Percentiles rank a stretch among this genome's conserved stretches.
Conservation (phyloP, 2,113 vertebrate species). For the Cyprinodon brontotheroides region DNA sequence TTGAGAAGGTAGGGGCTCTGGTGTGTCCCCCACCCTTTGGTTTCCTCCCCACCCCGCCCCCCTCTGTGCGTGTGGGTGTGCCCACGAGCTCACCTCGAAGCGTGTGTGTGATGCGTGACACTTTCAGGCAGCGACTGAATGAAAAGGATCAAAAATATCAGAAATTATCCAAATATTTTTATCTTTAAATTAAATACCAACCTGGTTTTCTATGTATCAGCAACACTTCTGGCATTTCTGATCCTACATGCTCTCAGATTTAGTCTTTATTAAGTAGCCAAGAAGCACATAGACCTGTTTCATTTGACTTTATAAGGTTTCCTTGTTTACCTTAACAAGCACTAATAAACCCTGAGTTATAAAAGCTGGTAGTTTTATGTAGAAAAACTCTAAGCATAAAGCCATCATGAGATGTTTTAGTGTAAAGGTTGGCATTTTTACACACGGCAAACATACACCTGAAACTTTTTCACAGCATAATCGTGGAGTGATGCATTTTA, state of each 20-base stretch:
- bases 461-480: background rate
- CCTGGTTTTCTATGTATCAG: background rate
- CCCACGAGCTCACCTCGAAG: conserved; percentile 62
- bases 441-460: background rate
- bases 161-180: background rate
- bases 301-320: conserved; percentile 1
- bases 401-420: background rate
- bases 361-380: conserved; percentile 5
- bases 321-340: conserved; percentile 1
- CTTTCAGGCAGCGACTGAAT: conserved; percentile 42
- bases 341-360: conserved; percentile 1
- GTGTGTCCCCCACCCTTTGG: conserved; percentile 65
- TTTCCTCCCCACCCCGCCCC: conserved; percentile 38
- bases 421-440: background rate
- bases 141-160: conserved; percentile 73
- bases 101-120: conserved; percentile 43
- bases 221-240: conserved; percentile 47
- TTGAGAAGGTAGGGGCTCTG: conserved; percentile 86
- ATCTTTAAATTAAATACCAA: background rate
- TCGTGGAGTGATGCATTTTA: background rate
- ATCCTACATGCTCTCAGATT: conserved; percentile 64
- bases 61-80: conserved; percentile 64
- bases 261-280: conserved; percentile 32
- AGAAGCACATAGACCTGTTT: conserved; percentile 32
- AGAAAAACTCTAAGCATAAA: background rate